These are phyloP conservation scores for Sebastes oblongus DNA, from an alignment of 2,797 vertebrate genomes.

Conservation along the genomic window DNA sequence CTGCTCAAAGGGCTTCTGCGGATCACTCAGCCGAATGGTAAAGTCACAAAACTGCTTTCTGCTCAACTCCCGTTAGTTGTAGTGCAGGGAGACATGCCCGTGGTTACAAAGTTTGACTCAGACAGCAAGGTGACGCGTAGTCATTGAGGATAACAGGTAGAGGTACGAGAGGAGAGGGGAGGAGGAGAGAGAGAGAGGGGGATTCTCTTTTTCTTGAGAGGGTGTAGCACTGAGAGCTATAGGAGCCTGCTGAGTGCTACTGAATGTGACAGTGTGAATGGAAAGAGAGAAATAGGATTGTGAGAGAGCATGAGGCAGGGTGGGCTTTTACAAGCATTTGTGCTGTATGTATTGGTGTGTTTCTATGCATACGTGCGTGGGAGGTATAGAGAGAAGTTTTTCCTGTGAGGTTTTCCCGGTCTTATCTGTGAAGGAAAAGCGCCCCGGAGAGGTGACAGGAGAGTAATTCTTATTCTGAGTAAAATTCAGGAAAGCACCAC, in stretches of 20 bases:
- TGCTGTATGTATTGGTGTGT: not conserved
- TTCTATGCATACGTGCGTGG: not conserved
- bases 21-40: slow-evolving; percentile 33
- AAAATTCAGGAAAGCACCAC: slow-evolving; percentile 47
- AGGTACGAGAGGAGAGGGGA: slow-evolving; percentile 2
- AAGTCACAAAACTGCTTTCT: slow-evolving; percentile 48
- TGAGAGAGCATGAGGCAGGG: not conserved
- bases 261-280: slow-evolving; percentile 33
- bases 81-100: slow-evolving; percentile 56
- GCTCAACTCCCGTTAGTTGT: slow-evolving; percentile 39
- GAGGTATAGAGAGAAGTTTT: slow-evolving; percentile 21
- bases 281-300: not conserved
- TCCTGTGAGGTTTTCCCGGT: slow-evolving; percentile 52
- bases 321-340: slow-evolving; percentile 18
- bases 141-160: slow-evolving; percentile 66
- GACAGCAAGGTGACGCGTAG: slow-evolving; percentile 60
- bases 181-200: not conserved
- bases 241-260: slow-evolving; percentile 33
- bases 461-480: slow-evolving; percentile 48
- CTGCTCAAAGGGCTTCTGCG: slow-evolving; percentile 23
- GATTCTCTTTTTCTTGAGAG: slow-evolving; percentile 47
- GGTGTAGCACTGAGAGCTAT: slow-evolving; percentile 28
- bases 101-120: slow-evolving; percentile 74
- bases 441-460: slow-evolving; percentile 43
- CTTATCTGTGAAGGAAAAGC: slow-evolving; percentile 51